Base-by-base conservation (phyloP, 2,797 vertebrate genomes). In the Scarus forsteni region DNA sequence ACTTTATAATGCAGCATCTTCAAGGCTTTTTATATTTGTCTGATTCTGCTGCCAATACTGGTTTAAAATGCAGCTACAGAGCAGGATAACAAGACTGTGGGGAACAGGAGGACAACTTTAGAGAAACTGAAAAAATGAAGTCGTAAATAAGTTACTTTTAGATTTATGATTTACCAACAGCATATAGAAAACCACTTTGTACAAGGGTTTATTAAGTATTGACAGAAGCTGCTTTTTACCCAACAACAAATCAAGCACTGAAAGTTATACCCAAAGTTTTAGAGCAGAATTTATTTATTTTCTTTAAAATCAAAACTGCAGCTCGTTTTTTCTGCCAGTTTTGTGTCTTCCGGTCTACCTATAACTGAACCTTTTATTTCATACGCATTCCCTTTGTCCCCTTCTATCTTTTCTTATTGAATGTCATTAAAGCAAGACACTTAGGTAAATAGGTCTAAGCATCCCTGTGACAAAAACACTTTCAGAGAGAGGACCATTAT, bases 381-480 rank as follows among this genome's bases (percentile, higher is more conserved):
- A 9, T n/a, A 40, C 66, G 60, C 60, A 39, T 69, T 54, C 40
- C 18, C 50, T 10, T 27, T 67, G 45, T 48, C 68, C 45, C 46
- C n/a, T n/a, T 5, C 6, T 45, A 16, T 60, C 15, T 15, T 64
- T 48, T 57, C 58, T 65, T 44, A 67, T 48, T 59, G 57, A 63
- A 39, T 81, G 70, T 69, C 42, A 27, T 42, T 57, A 46, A 56
- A 80, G 73, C 44, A 18, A 75, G 53, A 71, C 27, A 42, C 56
- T 53, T 36, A 38, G 39, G 14, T 58, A 42, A 60, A 60, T 63
- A 36, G 18, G 14, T 55, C 1, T 46, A 0, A 10, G 36, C 48
- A 18, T 62, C 67, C 5, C 35, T 15, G 55, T 60, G 40, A 44
- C 36, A 60, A 6, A 38, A 15, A 36, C 49, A 60, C 10, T 36